A percentile compares a stretch with the other conserved stretches of the same genome.
Conservation (phyloP, 2,113 vertebrate genomes). For the Chauna torquata region DNA sequence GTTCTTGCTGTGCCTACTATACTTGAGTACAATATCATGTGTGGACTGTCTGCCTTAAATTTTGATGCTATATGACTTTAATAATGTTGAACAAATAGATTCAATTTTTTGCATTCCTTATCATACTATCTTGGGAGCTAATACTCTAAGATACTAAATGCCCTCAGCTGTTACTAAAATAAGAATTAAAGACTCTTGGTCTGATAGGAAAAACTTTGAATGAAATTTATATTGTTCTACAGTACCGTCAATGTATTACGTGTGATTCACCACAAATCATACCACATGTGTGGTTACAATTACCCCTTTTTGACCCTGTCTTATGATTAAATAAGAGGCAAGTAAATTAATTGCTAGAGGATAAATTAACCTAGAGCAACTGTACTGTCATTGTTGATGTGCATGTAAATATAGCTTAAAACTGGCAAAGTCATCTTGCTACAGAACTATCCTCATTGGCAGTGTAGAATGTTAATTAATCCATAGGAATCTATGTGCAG, state of each 20-base stretch:
- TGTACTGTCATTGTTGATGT: conserved; percentile 5
- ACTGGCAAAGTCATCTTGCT: background rate
- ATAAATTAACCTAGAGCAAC: conserved; percentile 24
- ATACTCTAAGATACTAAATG: conserved; percentile 49
- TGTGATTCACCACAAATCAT: background rate
- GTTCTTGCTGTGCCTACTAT: conserved; percentile 29
- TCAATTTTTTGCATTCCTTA: conserved; percentile 38
- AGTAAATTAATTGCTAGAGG: conserved; percentile 25
- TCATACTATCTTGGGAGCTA: background rate
- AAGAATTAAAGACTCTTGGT: background rate
- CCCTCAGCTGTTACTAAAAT: background rate
- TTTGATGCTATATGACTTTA: background rate
- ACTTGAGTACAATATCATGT: background rate
- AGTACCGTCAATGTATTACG: background rate
- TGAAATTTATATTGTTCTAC: background rate
- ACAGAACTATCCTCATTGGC: conserved; percentile 17
- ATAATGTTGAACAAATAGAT: background rate
- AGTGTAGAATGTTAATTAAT: conserved; percentile 39
- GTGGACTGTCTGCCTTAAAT: conserved; percentile 43
- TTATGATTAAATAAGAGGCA: conserved; percentile 40
- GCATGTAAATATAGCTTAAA: conserved; percentile 52
- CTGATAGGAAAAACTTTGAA: background rate
- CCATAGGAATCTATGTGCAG: conserved; percentile 27
- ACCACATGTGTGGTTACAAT: background rate
- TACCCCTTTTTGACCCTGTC: conserved; percentile 11